Evolutionary conservation across 2,113 vertebrate species (phyloP).

Genomic region (Aphelocoma coerulescens): DNA sequence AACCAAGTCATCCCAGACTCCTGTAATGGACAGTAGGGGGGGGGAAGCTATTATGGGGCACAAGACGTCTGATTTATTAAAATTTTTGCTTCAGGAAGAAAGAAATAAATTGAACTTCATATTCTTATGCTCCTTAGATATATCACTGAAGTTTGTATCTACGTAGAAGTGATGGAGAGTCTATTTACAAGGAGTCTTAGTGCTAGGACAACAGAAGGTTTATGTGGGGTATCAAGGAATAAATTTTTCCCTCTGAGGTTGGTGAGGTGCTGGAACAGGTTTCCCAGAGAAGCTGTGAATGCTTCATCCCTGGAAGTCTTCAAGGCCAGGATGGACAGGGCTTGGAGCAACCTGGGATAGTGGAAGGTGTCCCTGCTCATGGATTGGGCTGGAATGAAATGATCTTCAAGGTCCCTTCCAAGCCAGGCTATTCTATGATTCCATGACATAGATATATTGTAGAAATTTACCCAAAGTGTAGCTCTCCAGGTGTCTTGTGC

Average conservation of each 20-base stretch:
- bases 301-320: background rate
- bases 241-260: background rate
- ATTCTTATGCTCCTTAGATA: background rate
- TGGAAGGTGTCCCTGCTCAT: background rate
- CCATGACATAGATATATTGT: background rate
- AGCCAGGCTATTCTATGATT: accelerated
- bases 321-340: accelerated
- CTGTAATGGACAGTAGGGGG: background rate
- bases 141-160: background rate
- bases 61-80: background rate
- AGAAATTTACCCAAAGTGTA: background rate
- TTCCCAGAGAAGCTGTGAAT: background rate
- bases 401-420: background rate
- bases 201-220: background rate
- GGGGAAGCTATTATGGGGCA: background rate
- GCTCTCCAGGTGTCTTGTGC: background rate
- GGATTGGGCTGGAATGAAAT: background rate
- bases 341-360: background rate
- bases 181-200: background rate
- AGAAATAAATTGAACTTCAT: background rate
- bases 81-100: background rate
- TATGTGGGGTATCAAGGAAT: background rate
- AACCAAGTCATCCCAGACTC: background rate
- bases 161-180: background rate
- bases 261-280: background rate